A percentile compares a stretch with the other conserved stretches of the same genome.
phyloP scores from a whole-genome alignment of 2,113 vertebrate genomes.

The Capreolus pygargus region DNA sequence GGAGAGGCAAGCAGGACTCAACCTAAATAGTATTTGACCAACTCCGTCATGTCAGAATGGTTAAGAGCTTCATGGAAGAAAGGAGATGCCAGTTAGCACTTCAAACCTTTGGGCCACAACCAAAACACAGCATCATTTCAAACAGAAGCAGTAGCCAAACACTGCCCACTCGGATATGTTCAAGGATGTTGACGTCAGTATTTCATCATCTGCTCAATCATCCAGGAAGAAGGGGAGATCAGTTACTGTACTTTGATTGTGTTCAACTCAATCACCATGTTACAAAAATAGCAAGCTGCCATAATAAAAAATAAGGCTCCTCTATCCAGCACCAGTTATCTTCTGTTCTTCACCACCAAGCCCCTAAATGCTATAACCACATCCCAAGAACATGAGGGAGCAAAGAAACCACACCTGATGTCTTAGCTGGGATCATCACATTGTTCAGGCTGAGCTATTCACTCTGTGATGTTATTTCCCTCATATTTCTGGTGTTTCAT shows the following conservation, averaged over 20 bases:
- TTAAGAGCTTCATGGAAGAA: conserved; percentile 50
- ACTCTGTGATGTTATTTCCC: neutral
- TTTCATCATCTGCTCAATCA: neutral
- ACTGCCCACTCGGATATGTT: conserved; percentile 53
- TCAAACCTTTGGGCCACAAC: conserved; percentile 47
- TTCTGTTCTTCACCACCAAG: conserved; percentile 61
- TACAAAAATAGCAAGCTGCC: conserved; percentile 75
- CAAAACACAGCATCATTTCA: conserved; percentile 72
- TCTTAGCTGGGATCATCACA: neutral
- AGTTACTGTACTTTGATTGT: conserved; percentile 41
- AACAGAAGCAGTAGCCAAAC: conserved; percentile 70
- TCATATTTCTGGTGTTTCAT: neutral
- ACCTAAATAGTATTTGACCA: conserved; percentile 57
- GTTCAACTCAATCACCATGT: conserved; percentile 56
- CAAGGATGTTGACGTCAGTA: neutral
- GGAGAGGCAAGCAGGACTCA: conserved; percentile 69
- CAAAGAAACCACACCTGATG: conserved; percentile 14
- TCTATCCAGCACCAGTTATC: conserved; percentile 75
- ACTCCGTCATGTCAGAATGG: conserved; percentile 44
- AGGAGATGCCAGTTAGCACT: conserved; percentile 59
- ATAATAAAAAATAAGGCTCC: conserved; percentile 65
- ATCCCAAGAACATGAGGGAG: conserved; percentile 65
- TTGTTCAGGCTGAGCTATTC: neutral
- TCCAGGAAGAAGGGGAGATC: conserved; percentile 50
- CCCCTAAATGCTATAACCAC: conserved; percentile 64